Conservation (phyloP, 1,140 invertebrate species). For the Chionoecetes opilio region DNA sequence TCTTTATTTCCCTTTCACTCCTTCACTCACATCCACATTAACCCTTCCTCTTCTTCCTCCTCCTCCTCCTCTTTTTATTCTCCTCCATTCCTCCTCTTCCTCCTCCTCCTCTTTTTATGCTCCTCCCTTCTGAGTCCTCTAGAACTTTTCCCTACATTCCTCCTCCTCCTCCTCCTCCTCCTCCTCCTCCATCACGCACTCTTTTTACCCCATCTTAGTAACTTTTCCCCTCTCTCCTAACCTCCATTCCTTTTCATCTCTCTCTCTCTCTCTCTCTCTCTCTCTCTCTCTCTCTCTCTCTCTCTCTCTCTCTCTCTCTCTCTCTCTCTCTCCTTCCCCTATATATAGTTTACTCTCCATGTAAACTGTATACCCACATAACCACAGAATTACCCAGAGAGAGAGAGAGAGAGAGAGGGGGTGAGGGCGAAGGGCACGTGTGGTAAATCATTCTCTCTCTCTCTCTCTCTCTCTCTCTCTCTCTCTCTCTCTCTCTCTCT, state of each 20-base stretch:
- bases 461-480: neutral
- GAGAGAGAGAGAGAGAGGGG: conserved; percentile 47
- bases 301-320: neutral
- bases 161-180: too few relatives aligned
- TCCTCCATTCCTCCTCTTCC: too few relatives aligned
- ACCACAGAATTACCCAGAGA: conserved; percentile 19
- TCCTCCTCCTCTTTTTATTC: too few relatives aligned
- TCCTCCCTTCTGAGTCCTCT: too few relatives aligned
- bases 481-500: neutral
- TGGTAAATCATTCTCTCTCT: neutral
- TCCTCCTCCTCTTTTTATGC: too few relatives aligned
- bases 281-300: neutral
- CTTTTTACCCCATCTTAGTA: too few relatives aligned
- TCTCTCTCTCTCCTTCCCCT: neutral
- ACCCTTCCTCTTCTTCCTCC: too few relatives aligned
- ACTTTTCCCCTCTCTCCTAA: neutral
- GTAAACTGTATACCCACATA: neutral
- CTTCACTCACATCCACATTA: too few relatives aligned
- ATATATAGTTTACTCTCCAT: neutral
- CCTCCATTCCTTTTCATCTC: too few relatives aligned
- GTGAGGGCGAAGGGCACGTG: neutral
- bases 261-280: neutral
- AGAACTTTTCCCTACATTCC: too few relatives aligned
- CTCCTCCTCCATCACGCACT: too few relatives aligned
- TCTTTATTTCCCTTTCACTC: too few relatives aligned